Evolutionary conservation across 2,113 vertebrate species (phyloP).

Genomic region (Solea senegalensis): DNA sequence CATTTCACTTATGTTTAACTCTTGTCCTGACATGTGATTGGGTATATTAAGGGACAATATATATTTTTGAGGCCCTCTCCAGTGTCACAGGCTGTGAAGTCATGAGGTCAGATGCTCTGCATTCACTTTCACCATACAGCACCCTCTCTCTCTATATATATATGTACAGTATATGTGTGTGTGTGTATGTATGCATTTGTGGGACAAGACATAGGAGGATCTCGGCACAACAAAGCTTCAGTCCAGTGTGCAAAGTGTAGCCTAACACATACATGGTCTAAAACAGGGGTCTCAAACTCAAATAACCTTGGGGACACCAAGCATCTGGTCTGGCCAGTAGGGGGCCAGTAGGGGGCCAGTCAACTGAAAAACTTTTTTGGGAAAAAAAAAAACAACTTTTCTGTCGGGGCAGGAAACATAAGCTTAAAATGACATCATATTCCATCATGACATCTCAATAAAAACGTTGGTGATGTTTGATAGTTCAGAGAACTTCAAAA

Average conservation of each 20-base stretch:
- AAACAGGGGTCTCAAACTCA: too few species aligned
- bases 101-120: slow-evolving; percentile 43
- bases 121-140: slow-evolving; percentile 54
- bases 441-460: too few species aligned
- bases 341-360: too few species aligned
- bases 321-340: too few species aligned
- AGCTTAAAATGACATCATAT: too few species aligned
- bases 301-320: too few species aligned
- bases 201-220: slow-evolving; percentile 9
- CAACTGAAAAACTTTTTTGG: too few species aligned
- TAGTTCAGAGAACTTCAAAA: too few species aligned
- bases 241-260: neutral
- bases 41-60: slow-evolving; percentile 1
- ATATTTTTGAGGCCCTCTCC: slow-evolving; percentile 34
- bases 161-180: neutral
- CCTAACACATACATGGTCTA: neutral
- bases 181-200: slow-evolving; percentile 31
- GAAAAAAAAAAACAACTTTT: too few species aligned
- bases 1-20: neutral
- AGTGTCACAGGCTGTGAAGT: slow-evolving; percentile 42
- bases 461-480: too few species aligned
- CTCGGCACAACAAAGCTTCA: slow-evolving; percentile 2
- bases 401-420: too few species aligned
- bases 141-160: slow-evolving; percentile 4
- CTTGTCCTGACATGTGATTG: slow-evolving; percentile 6